These are phyloP conservation scores for Tiliqua scincoides DNA, from an alignment of 2,113 vertebrate genomes.

Conservation along the genomic window DNA sequence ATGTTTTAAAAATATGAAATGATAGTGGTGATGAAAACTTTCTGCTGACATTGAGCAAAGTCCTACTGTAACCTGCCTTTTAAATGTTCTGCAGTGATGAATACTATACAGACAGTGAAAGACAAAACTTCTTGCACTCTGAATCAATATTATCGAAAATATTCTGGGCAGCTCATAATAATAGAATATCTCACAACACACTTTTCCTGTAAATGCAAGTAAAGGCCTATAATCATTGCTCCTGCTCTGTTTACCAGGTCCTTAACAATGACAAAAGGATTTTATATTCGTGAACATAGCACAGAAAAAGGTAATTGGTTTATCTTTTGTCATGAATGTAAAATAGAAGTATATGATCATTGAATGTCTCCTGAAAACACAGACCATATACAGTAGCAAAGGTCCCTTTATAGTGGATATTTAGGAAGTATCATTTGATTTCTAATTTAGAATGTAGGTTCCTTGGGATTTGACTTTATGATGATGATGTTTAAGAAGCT, in stretches of 20 bases:
- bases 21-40: neutral
- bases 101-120: no score
- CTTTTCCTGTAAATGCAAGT: neutral
- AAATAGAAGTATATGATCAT: no score
- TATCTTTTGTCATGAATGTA: neutral
- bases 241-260: neutral
- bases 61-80: neutral
- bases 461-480: no score
- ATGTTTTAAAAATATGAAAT: no score
- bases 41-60: neutral
- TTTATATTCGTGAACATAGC: neutral
- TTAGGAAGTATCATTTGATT: no score
- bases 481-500: no score
- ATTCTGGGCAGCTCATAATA: neutral
- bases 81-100: neutral
- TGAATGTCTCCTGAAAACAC: no score
- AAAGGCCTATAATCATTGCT: neutral
- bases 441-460: neutral
- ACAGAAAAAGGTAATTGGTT: neutral
- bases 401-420: no score
- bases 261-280: neutral
- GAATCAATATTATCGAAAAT: neutral
- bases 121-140: neutral
- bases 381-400: neutral
- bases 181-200: neutral